These are phyloP conservation scores for Epizoanthus illoricatus DNA, from an alignment of 92 coral and sea anemone genomes.

Conservation along the genomic window DNA sequence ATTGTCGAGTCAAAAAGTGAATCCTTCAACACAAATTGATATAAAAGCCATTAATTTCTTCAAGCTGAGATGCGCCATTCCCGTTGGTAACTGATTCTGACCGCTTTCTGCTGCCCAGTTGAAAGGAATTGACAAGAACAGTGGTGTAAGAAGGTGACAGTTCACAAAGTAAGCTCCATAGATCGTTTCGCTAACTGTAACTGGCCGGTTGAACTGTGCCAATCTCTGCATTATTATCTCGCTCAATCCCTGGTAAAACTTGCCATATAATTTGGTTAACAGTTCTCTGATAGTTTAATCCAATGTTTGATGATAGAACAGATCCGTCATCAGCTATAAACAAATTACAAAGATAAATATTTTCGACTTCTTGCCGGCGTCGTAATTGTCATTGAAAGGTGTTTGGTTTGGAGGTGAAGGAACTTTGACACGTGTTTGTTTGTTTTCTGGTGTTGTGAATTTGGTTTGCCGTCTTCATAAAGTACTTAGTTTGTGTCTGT, in stretches of 20 bases:
- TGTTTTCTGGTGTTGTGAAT: constrained; percentile 1
- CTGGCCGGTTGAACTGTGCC: not conserved
- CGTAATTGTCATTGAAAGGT: constrained; percentile 37
- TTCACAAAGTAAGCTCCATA: not conserved
- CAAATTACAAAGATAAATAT: constrained; percentile 44
- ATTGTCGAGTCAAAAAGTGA: not conserved
- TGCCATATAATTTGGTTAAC: constrained; percentile 24
- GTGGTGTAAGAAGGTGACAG: not conserved
- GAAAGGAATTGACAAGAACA: not conserved
- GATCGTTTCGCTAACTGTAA: not conserved
- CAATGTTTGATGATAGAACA: constrained; percentile 35
- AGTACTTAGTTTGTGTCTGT: not conserved
- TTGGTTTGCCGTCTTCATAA: not conserved
- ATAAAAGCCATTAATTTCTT: not conserved
- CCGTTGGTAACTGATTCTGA: not conserved
- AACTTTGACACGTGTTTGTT: constrained; percentile 19
- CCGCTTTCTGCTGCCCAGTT: not conserved
- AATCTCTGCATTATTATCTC: not conserved
- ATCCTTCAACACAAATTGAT: constrained; percentile 3
- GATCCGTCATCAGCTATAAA: constrained; percentile 35
- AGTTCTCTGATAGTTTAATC: constrained; percentile 39
- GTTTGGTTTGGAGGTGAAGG: constrained; percentile 33
- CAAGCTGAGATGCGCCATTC: not conserved
- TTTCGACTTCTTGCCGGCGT: constrained; percentile 42
- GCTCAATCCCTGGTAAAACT: constrained; percentile 2